Percentiles rank a stretch among this genome's conserved stretches.
phyloP scores from a whole-genome alignment of 2,797 vertebrate species.

The Paedocypris micromegethes region DNA sequence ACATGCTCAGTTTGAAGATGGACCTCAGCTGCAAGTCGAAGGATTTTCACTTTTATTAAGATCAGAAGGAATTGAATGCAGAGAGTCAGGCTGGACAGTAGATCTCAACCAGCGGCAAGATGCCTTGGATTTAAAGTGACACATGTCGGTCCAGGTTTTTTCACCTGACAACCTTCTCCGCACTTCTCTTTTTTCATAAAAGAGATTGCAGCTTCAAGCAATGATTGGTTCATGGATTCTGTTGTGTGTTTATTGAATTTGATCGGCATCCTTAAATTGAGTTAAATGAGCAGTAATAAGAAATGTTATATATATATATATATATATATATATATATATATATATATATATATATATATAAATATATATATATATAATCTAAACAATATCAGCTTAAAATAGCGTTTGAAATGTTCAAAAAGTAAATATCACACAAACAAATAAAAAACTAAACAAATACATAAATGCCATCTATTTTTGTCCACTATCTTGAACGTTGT shows the following conservation, averaged over 20 bases:
- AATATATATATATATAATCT: no score
- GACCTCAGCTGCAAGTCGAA: slow-evolving; percentile 44
- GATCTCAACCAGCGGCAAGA: slow-evolving; percentile 47
- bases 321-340: no score
- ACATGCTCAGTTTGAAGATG: slow-evolving; percentile 34
- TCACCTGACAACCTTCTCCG: slow-evolving; percentile 60
- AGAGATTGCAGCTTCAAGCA: slow-evolving; percentile 52
- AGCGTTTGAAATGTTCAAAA: no score
- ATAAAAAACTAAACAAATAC: no score
- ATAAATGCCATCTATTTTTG: no score
- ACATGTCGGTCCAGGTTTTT: slow-evolving; percentile 63
- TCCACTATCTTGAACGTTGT: no score
- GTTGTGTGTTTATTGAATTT: background rate
- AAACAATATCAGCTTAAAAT: no score
- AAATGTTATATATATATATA: no score
- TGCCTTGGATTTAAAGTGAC: slow-evolving; percentile 63
- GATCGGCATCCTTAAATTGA: no score
- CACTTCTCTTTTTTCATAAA: slow-evolving; percentile 45
- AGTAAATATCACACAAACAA: no score
- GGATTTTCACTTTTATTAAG: slow-evolving; percentile 51
- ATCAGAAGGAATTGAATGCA: slow-evolving; percentile 46
- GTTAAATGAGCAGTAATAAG: no score
- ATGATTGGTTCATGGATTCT: slow-evolving; percentile 35
- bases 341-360: no score
- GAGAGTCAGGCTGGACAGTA: slow-evolving; percentile 56